Evolutionary conservation across 2,113 vertebrate genomes (phyloP).

Genomic region (Psilopsiagon aymara): DNA sequence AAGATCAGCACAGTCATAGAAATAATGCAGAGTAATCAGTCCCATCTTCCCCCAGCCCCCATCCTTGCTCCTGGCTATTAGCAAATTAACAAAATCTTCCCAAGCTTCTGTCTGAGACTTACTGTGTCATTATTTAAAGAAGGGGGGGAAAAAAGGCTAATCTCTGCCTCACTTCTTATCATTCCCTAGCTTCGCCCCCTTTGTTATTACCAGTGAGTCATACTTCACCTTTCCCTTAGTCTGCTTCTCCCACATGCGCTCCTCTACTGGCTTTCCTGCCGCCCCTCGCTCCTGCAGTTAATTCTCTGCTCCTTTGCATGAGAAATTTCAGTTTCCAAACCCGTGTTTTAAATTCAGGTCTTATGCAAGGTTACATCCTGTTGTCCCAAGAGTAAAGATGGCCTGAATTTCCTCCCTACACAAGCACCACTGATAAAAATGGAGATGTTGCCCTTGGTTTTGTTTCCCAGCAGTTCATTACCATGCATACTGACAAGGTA

Average conservation of each 20-base stretch:
- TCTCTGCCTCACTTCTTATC: slow-evolving; percentile 47
- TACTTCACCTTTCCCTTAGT: slow-evolving; percentile 43
- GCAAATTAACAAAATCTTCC: slow-evolving; percentile 66
- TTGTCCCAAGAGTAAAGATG: neutral
- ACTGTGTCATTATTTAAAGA: neutral
- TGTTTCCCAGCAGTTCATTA: neutral
- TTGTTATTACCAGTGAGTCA: slow-evolving; percentile 48
- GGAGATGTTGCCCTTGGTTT: neutral
- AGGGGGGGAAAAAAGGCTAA: neutral
- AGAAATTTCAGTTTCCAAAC: neutral
- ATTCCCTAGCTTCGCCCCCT: neutral
- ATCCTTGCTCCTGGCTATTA: slow-evolving; percentile 55
- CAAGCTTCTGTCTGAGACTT: slow-evolving; percentile 62
- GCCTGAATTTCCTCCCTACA: neutral
- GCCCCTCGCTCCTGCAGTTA: neutral
- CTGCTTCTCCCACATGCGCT: neutral
- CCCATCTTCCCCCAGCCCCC: slow-evolving; percentile 35
- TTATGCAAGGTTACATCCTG: neutral
- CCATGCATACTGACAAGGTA: neutral
- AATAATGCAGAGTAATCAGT: slow-evolving; percentile 58
- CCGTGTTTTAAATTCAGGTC: neutral
- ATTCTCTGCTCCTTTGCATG: neutral
- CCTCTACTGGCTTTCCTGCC: neutral
- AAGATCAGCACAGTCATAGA: slow-evolving; percentile 57
- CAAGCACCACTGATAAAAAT: neutral